Evolutionary conservation across 2,113 vertebrate species (phyloP), one percentile per base, ranked within the genome.

Genomic region (Setophaga coronata): DNA sequence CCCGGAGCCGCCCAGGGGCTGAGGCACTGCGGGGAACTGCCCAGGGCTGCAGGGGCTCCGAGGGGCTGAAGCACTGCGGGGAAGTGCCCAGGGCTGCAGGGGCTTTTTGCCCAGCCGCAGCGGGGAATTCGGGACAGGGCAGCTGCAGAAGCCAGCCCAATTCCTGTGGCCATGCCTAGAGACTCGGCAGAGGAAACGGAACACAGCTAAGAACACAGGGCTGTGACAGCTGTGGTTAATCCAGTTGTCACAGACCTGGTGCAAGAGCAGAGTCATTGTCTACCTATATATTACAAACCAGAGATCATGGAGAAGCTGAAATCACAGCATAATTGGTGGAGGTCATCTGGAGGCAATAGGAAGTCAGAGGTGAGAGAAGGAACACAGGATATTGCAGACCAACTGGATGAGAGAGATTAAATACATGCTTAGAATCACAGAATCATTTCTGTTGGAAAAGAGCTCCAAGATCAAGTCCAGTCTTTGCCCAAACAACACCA

Each of bases 101-200:
- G 18, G 28, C 47, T 24, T 14, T 4, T 2, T 3, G 33, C 26
- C 23, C 61, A 3, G 34, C 18, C 3, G 5, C 28, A 20, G 57
- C 10, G 3, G 5, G 42, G 4, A 24, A 12, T 4, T 2, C 11
- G 7, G 14, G 50, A n/a, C 4, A 17, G 9, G 51, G 28, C 34
- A 29, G 12, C 29, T 7, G 29, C 45, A 12, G 34, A 12, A 48
- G 11, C 54, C 6, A 33, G 47, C 45, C 18, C 58, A 2, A 4
- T 5, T 31, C 40, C 12, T 3, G 15, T 0, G 51, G 45, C 60
- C 11, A 9, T 4, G 62, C 19, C 21, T 1, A 1, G 14, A 43
- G 54, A 18, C 14, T 36, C 5, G 10, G 7, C 16, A n/a, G 4
- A n/a, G 45, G 25, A 28, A 28, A 12, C 28, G 4, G 54, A 61